A percentile compares a stretch with the other conserved stretches of the same genome.
These are phyloP conservation scores for Erynnis tages DNA, from an alignment of 2,888 invertebrate species.

Conservation along the genomic window DNA sequence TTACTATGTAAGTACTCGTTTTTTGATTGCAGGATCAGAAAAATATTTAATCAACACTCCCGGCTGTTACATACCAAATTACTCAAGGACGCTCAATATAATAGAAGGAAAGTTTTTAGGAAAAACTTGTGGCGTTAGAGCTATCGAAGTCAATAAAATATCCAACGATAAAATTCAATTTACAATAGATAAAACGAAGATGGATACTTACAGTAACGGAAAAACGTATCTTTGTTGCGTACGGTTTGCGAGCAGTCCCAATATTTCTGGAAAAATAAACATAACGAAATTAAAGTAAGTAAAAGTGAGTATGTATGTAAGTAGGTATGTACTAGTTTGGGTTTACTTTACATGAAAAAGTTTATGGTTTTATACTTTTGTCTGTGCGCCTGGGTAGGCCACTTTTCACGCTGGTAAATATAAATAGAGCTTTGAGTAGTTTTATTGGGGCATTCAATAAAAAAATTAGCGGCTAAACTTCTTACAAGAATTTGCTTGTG, in stretches of 20 bases:
- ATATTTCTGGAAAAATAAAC: conserved; percentile 38
- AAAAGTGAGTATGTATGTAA: background rate
- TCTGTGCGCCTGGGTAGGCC: too few relatives aligned
- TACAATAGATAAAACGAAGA: conserved; percentile 38
- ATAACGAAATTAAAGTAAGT: conserved; percentile 43
- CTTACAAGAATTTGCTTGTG: too few relatives aligned
- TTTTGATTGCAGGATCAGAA: conserved; percentile 35
- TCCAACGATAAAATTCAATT: conserved; percentile 41
- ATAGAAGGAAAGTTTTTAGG: conserved; percentile 33
- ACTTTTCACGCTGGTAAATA: too few relatives aligned
- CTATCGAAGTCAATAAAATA: conserved; percentile 43
- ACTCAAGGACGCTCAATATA: conserved; percentile 42
- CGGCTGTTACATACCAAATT: conserved; percentile 58
- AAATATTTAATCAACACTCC: conserved; percentile 51
- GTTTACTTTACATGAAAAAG: too few relatives aligned
- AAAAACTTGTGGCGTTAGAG: conserved; percentile 44
- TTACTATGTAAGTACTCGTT: too few relatives aligned
- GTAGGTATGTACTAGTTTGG: too few relatives aligned
- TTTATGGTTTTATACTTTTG: too few relatives aligned
- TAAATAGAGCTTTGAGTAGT: too few relatives aligned
- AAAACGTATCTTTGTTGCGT: conserved; percentile 46
- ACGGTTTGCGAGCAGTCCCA: conserved; percentile 42
- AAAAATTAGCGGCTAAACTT: too few relatives aligned
- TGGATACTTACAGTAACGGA: conserved; percentile 38
- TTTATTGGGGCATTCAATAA: too few relatives aligned